phyloP scores from a whole-genome alignment of 2,797 vertebrate species.

The Clamator glandarius region DNA sequence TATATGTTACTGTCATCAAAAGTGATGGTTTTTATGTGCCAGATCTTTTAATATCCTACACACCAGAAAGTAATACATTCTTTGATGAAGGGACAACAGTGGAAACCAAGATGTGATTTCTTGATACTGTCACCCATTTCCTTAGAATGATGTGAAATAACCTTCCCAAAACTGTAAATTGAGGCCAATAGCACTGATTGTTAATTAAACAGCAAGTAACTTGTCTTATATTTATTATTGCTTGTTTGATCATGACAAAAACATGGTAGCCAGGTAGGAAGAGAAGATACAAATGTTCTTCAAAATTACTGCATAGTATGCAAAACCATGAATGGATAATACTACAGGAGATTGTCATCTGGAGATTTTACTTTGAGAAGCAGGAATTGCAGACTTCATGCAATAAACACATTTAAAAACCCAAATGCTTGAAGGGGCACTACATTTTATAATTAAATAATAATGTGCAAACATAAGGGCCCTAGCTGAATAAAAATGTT shows the following conservation, averaged over 20 bases:
- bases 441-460: neutral
- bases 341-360: neutral
- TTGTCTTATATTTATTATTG: neutral
- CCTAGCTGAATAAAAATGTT: neutral
- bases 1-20: neutral
- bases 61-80: neutral
- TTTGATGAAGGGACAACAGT: neutral
- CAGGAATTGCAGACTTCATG: neutral
- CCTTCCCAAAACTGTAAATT: neutral
- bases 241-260: neutral
- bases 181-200: neutral
- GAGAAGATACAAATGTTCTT: neutral
- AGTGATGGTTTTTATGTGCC: neutral
- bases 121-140: neutral
- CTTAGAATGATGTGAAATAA: neutral
- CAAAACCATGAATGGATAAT: neutral
- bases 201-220: neutral
- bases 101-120: neutral
- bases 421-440: neutral
- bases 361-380: neutral
- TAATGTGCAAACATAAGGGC: neutral
- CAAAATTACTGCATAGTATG: neutral
- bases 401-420: neutral
- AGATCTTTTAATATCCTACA: neutral
- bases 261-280: neutral